Evolutionary conservation across 2,888 invertebrate species (phyloP), one percentile per base, ranked within the genome.

Genomic region (Epistrophella euchroma): DNA sequence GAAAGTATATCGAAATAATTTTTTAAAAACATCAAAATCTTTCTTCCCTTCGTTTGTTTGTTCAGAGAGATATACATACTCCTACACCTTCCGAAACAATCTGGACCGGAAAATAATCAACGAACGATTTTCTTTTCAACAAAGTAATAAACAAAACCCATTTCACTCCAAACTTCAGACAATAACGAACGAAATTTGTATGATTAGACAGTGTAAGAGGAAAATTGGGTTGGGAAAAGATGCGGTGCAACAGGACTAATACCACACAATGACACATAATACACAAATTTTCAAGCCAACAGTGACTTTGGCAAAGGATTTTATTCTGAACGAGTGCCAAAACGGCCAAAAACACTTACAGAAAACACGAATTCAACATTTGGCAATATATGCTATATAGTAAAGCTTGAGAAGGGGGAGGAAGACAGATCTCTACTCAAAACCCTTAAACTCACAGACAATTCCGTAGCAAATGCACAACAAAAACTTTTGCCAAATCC

Each of bases 81-180:
- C 4, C 4, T 56, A 50, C 58, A 75, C 80, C 76, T 80, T 73
- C 52, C 13, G n/a, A 73, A 68, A 68, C 85, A 85, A 80, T 85
- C 80, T 80, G 80, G 66, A 80, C 77, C 82, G 86, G 82, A 86
- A 86, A 86, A 86, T 86, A 86, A 86, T 86, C 86, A 86, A 86
- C 82, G 58, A 64, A 86, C 74, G 86, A 86, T 86, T 86, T 82
- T 86, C 82, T 82, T 86, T 74, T 86, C 82, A 82, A 70, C 86
- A 82, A 77, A 82, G 74, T 86, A 82, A 86, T 86, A 86, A 86
- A 86, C 86, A 86, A 86, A 68, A 86, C 73, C 78, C 82, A 78
- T 86, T 86, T 74, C 70, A 74, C 66, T 78, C 52, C 40, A 70
- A 80, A 75, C 68, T 73, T 70, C 45, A 58, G 76, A 85, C 74